A percentile compares a stretch with the other conserved stretches of the same genome.
Evolutionary conservation across 2,797 vertebrate species (phyloP).

Genomic region (Cichlasoma orientale): DNA sequence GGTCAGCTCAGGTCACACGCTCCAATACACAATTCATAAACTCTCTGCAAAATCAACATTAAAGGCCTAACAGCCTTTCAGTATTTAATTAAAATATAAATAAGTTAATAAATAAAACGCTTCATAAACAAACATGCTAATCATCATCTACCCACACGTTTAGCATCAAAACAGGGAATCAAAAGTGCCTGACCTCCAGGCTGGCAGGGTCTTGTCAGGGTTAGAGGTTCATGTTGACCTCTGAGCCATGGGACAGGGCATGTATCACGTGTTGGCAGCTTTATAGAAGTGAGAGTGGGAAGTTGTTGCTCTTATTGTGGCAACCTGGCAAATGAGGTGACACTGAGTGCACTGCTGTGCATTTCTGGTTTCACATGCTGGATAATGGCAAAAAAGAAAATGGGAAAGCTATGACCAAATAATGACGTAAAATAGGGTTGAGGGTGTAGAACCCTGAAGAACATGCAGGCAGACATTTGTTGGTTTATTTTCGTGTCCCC

Average conservation of each 20-base stretch:
- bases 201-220: conserved; percentile 33
- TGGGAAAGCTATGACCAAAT: neutral
- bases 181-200: conserved; percentile 59
- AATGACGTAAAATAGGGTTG: neutral
- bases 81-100: neutral
- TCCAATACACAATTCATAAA: neutral
- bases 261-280: conserved; percentile 71
- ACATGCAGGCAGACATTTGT: neutral
- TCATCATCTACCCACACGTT: neutral
- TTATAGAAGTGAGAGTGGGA: conserved; percentile 87
- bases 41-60: neutral
- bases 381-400: neutral
- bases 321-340: conserved; percentile 72
- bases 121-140: neutral
- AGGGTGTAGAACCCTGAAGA: neutral
- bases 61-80: neutral
- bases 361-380: conserved; percentile 24
- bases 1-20: neutral
- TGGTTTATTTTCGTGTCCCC: neutral
- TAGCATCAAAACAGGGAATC: conserved; percentile 62
- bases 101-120: neutral
- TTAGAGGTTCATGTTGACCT: conserved; percentile 72
- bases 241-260: conserved; percentile 42
- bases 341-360: conserved; percentile 53
- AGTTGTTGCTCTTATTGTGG: conserved; percentile 74